phyloP scores from a whole-genome alignment of 2,797 vertebrate genomes.

The Adelosebastes latens region DNA sequence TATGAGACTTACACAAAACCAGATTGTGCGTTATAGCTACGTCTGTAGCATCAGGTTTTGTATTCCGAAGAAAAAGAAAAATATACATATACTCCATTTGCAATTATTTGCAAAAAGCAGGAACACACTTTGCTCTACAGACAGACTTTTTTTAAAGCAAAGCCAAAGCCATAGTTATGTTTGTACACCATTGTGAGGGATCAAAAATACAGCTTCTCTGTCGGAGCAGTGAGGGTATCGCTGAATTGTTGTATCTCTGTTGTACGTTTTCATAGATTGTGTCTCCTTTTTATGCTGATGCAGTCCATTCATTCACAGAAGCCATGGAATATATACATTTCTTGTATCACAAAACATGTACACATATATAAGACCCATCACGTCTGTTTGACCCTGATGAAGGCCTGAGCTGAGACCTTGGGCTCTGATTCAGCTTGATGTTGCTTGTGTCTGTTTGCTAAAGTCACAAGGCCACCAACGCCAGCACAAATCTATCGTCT shows the following conservation, averaged over 20 bases:
- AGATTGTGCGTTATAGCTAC: background rate
- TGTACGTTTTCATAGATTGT: background rate
- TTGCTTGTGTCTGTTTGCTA: background rate
- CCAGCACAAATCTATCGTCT: background rate
- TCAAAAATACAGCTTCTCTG: background rate
- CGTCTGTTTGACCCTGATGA: background rate
- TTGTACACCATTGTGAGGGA: background rate
- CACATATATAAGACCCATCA: background rate
- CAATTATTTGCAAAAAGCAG: background rate
- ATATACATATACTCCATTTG: background rate
- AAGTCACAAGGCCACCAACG: background rate
- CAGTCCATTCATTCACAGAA: background rate
- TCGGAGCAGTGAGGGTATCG: background rate
- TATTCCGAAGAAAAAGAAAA: background rate
- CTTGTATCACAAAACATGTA: background rate
- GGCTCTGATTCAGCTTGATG: background rate
- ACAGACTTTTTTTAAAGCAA: background rate
- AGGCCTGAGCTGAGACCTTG: background rate
- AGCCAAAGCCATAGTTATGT: background rate
- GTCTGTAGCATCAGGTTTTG: background rate
- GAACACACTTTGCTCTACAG: background rate
- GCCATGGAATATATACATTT: background rate
- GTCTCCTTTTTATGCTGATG: background rate
- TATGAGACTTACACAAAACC: conserved; percentile 6
- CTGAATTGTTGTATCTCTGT: background rate